These are phyloP conservation scores for Phycodurus eques DNA, from an alignment of 2,113 vertebrate species.

Conservation along the genomic window DNA sequence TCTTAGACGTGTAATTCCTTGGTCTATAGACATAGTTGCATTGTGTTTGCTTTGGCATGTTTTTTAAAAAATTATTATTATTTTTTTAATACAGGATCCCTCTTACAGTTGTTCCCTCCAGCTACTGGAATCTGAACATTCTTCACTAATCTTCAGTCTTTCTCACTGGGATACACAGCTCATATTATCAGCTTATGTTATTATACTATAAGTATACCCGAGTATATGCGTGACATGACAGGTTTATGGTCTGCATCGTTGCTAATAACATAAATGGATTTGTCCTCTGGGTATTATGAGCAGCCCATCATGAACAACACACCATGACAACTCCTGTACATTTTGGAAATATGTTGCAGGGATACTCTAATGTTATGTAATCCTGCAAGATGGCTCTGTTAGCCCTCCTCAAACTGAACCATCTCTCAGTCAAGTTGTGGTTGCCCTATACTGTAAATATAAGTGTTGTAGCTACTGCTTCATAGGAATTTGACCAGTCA, in stretches of 20 bases:
- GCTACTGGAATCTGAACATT: conserved; percentile 50
- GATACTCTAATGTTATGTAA: neutral
- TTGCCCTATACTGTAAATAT: conserved; percentile 23
- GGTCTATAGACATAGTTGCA: conserved; percentile 37
- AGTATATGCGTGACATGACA: conserved; percentile 30
- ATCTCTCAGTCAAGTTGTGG: conserved; percentile 39
- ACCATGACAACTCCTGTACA: conserved; percentile 7
- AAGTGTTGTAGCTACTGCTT: conserved; percentile 19
- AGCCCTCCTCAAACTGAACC: neutral
- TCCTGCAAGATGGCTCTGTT: neutral
- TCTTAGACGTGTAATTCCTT: conserved; percentile 26
- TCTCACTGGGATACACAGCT: conserved; percentile 29
- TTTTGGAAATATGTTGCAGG: neutral
- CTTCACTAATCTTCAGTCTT: conserved; percentile 45
- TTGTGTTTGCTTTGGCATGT: conserved; percentile 49
- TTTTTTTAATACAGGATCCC: conserved; percentile 30
- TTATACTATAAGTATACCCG: conserved; percentile 19
- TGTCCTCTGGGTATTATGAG: conserved; percentile 14
- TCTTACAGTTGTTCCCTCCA: conserved; percentile 33
- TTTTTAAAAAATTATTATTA: conserved; percentile 23
- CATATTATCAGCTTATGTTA: conserved; percentile 24
- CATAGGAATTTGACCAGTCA: conserved; percentile 35
- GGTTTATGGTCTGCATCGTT: conserved; percentile 29
- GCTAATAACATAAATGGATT: conserved; percentile 22
- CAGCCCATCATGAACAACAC: conserved; percentile 12